Evolutionary conservation across 2,113 vertebrate species (phyloP), one percentile per base, ranked within the genome.

Genomic region (Cettia cetti): DNA sequence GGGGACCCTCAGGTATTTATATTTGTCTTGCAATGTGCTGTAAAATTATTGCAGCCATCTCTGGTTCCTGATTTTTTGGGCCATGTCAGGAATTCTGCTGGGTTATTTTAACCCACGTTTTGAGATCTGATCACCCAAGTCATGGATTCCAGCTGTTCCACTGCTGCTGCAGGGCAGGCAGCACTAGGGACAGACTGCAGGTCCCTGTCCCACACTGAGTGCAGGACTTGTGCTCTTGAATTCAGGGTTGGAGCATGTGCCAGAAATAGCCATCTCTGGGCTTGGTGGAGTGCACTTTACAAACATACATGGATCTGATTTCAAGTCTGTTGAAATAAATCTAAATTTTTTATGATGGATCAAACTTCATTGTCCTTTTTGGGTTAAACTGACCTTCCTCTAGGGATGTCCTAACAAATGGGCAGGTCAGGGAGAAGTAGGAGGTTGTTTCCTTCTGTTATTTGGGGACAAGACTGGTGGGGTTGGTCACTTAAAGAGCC

Each of bases 351-450:
- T 60, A 22, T 35, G 56, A 37, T 31, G n/a, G 19, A 33, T 26
- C 22, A 57, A 56, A 39, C 52, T 69, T 26, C 4, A 26, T 69
- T 57, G 24, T 61, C 33, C 28, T 69, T 50, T 33, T n/a, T 81
- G 31, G 5, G 19, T 70, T 52, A 78, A 31, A 65, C 9, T 74
- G 22, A 42, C 86, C 10, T 16, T 82, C 31, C 13, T 40, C 11
- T 39, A 14, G 9, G 14, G 8, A 10, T 56, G 23, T 70, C 20
- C 31, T 57, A 47, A 54, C 7, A 18, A 64, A 37, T 0, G 0
- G 31, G 11, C 4, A 60, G 35, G 19, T 39, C 15, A 61, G 33
- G 14, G 27, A 86, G 31, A 22, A 75, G 16, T 5, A 54, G n/a
- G 20, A 65, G 7, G 24, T 21, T 7, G 10, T 20, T 66, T 57